phyloP scores from a whole-genome alignment of 2,888 invertebrate species.

The Amblyjoppa proteus region DNA sequence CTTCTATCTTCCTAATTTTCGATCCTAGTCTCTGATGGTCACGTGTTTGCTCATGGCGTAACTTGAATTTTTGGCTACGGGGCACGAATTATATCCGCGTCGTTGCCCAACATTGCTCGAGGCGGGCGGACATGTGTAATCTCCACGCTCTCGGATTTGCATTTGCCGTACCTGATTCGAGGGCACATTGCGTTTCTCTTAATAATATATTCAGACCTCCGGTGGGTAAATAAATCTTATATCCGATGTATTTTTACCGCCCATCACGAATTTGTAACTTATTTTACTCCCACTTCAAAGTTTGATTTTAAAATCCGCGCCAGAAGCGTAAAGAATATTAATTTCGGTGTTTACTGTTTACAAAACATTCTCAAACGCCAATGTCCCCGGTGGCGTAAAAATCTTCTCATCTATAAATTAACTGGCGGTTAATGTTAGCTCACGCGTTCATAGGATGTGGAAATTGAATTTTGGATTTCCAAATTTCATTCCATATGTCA shows the following conservation, averaged over 20 bases:
- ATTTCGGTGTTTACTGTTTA: too few species aligned
- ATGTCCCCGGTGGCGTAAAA: too few species aligned
- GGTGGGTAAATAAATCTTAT: neutral
- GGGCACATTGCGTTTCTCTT: neutral
- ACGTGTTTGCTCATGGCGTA: neutral
- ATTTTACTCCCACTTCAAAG: neutral
- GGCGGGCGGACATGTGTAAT: neutral
- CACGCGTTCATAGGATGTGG: too few species aligned
- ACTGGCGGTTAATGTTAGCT: too few species aligned
- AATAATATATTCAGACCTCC: neutral
- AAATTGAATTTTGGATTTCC: too few species aligned
- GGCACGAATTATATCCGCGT: neutral
- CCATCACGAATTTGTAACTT: neutral
- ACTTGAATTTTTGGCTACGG: conserved; percentile 11
- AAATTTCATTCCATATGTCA: too few species aligned
- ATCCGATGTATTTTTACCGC: neutral
- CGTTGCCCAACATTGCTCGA: conserved; percentile 1
- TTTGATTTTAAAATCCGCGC: neutral
- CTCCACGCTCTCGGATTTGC: conserved; percentile 5
- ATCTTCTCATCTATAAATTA: too few species aligned
- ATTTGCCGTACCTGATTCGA: conserved; percentile 1
- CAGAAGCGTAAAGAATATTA: neutral
- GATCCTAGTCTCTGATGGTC: neutral
- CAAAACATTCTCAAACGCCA: too few species aligned
- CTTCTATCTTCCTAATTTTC: neutral